Percentiles rank a stretch among this genome's conserved stretches.
Evolutionary conservation across 2,113 vertebrate species (phyloP).

Genomic region (Psettodes erumei): DNA sequence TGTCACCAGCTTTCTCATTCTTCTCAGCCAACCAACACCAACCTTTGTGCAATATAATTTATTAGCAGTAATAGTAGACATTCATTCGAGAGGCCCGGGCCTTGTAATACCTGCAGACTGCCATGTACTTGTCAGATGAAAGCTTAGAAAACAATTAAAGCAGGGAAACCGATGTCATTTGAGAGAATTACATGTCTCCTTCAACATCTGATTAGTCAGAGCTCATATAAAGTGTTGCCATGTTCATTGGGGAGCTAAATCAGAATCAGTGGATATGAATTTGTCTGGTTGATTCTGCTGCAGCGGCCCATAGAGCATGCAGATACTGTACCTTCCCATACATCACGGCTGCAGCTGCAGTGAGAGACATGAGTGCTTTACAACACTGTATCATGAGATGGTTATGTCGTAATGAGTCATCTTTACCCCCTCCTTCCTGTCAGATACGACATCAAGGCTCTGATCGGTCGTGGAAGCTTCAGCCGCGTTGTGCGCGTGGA

Average conservation of each 20-base stretch:
- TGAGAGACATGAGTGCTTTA: conserved; percentile 26
- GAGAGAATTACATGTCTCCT: background rate
- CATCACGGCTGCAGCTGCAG: conserved; percentile 40
- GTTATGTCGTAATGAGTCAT: conserved; percentile 48
- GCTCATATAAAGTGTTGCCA: background rate
- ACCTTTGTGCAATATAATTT: background rate
- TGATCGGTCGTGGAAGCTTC: conserved; percentile 79
- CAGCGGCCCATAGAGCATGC: background rate
- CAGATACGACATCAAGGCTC: conserved; percentile 82
- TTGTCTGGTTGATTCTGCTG: conserved; percentile 2
- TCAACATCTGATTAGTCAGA: conserved; percentile 22
- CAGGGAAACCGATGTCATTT: conserved; percentile 5
- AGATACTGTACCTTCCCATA: conserved; percentile 22
- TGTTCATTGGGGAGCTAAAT: conserved; percentile 21
- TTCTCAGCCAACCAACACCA: background rate
- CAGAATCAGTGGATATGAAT: background rate
- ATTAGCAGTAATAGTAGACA: conserved; percentile 20
- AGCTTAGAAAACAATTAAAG: conserved; percentile 5
- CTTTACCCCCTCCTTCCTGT: conserved; percentile 34
- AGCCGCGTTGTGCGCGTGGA: conserved; percentile 76
- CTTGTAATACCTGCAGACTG: conserved; percentile 2
- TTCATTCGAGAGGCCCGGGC: background rate
- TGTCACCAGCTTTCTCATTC: conserved; percentile 18
- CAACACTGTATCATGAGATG: conserved; percentile 32
- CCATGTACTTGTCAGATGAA: conserved; percentile 27